A percentile compares a stretch with the other conserved stretches of the same genome.
phyloP scores from a whole-genome alignment of 1,140 invertebrate species.

The Drosophila bipectinata region DNA sequence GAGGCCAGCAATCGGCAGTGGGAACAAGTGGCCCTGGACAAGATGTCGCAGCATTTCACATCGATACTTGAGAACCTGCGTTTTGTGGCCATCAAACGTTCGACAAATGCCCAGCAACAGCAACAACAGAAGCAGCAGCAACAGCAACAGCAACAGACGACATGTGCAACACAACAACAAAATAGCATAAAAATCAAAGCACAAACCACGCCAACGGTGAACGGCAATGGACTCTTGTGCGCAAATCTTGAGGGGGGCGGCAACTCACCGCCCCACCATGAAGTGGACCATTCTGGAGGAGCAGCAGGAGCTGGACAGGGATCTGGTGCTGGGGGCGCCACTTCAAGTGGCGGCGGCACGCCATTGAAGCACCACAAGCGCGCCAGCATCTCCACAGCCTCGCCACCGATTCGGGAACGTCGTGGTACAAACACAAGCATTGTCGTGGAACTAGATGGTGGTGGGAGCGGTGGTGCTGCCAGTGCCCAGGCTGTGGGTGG shows the following conservation, averaged over 20 bases:
- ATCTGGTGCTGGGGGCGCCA: constrained; percentile 21
- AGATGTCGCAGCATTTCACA: constrained; percentile 83
- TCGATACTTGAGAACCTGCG: constrained; percentile 83
- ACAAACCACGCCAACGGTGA: constrained; percentile 52
- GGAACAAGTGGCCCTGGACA: constrained; percentile 34
- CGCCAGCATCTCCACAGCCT: constrained; percentile 68
- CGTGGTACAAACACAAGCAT: constrained; percentile 73
- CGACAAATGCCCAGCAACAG: constrained; percentile 63
- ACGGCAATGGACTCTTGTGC: constrained; percentile 63
- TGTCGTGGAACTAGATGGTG: constrained; percentile 66
- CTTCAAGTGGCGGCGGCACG: constrained; percentile 43
- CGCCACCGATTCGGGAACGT: constrained; percentile 53
- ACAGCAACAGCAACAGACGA: constrained; percentile 40
- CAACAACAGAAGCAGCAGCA: constrained; percentile 51
- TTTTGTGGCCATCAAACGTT: constrained; percentile 78
- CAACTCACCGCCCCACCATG: constrained; percentile 47
- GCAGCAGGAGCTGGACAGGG: constrained; percentile 5
- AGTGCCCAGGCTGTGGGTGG: constrained; percentile 14
- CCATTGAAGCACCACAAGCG: constrained; percentile 72
- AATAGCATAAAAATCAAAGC: constrained; percentile 67
- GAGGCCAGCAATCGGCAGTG: constrained; percentile 37
- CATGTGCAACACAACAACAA: constrained; percentile 44
- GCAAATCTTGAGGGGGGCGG: constrained; percentile 44
- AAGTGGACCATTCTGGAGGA: constrained; percentile 55
- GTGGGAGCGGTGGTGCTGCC: constrained; percentile 6